Conservation (phyloP, 2,888 invertebrate species). For the Chironomus tentans region DNA sequence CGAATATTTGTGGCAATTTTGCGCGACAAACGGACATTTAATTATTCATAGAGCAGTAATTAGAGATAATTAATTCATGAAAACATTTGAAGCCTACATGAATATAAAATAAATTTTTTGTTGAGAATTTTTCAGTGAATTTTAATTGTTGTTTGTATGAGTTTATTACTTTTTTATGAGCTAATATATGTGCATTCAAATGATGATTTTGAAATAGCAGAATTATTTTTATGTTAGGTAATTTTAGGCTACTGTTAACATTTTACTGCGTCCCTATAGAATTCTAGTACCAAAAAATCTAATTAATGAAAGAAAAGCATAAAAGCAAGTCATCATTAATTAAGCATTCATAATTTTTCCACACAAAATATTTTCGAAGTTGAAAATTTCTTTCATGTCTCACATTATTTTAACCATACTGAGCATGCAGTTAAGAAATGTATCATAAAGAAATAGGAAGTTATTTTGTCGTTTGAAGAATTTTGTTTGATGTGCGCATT, state of each 20-base stretch:
- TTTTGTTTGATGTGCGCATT: too few relatives aligned
- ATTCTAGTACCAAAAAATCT: background rate
- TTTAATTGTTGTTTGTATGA: slow-evolving; percentile 7
- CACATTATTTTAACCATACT: background rate
- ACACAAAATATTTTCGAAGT: background rate
- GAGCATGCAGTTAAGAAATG: too few relatives aligned
- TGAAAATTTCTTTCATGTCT: background rate
- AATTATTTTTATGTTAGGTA: too few relatives aligned
- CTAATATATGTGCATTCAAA: background rate
- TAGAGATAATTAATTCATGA: slow-evolving; percentile 9
- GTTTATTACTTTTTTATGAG: background rate
- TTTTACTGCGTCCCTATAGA: background rate
- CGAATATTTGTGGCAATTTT: background rate
- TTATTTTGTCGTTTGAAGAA: too few relatives aligned
- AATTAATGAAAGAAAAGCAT: background rate
- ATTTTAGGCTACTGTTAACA: too few relatives aligned
- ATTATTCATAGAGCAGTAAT: slow-evolving; percentile 1
- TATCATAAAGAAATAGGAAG: too few relatives aligned
- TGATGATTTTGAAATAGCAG: background rate
- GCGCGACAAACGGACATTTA: background rate
- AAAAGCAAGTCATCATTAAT: slow-evolving; percentile 3
- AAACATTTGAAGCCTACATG: background rate
- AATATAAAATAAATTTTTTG: background rate
- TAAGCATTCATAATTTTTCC: slow-evolving; percentile 6
- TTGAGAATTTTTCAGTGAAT: background rate